Base-by-base conservation (phyloP, 2,888 invertebrate genomes). In the Orthonevra nobilis region DNA sequence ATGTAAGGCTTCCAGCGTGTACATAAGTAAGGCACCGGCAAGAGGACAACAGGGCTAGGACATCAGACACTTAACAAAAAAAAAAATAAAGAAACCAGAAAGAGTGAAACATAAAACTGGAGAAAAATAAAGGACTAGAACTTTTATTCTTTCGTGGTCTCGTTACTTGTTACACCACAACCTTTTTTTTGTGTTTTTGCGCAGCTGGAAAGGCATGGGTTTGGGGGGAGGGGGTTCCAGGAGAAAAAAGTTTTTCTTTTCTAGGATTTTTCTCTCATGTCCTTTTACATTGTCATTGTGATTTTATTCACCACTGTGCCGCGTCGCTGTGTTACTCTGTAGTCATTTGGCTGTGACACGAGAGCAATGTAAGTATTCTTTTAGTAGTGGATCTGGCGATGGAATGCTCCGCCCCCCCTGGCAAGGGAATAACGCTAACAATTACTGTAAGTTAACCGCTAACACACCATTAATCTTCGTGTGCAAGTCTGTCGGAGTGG, bases 381-480 rank as follows among this genome's bases (percentile, higher is more conserved):
- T 6, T 50, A 30, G 36, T 28, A 20, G 50, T 20, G 34, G 20
- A 40, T 58, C 42, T 48, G 26, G 36, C 28, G 38, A 46, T 56
- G 52, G 68, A 60, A 52, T 70, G 30, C 52, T 52, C 60, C 60
- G 77, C 77, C 72, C n/a, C n/a, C n/a, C 52, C 44, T 46, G 72
- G 72, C 72, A 54, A 60, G 58, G 64, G 72, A 77, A 77, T 72
- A 77, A 72, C 64, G 77, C 64, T 66, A 64, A 77, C 77, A 77
- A 77, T 77, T 77, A 77, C 77, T 77, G 77, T 77, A 77, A 77
- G 77, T 77, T 77, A 77, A 77, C 77, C 77, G 72, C 77, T 77
- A 77, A 77, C 77, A 77, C 77, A 60, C 77, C 77, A 77, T 77
- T 77, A 77, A 77, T 77, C 77, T 77, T 77, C 58, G 64, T 64